Evolutionary conservation across 2,888 invertebrate genomes (phyloP), one percentile per base, ranked within the genome.

Genomic region (Campaea margaritaria): DNA sequence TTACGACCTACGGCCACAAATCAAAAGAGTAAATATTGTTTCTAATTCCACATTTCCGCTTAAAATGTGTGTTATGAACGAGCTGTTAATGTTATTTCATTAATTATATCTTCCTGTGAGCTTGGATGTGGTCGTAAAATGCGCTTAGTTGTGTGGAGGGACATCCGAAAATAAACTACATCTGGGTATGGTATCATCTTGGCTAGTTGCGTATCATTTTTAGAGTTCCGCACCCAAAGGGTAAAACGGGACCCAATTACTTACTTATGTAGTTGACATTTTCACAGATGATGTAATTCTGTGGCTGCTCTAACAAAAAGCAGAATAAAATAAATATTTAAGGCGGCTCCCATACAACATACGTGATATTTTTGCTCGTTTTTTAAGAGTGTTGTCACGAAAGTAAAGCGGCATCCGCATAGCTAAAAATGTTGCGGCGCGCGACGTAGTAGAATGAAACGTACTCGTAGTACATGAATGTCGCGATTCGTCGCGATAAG

Each of bases 31-130:
- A 69, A 75, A 76, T 70, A 75, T 76, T 71, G 74, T 80, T 76
- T 73, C 72, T 78, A 80, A 80, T 82, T 74, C 70, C 73, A 78
- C 75, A 72, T 84, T 85, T 89, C 86, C 86, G 82, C 73, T 83
- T 69, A 72, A 79, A 56, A 78, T 74, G 69, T 71, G 69, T 76
- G 76, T 82, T 79, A 84, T 79, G 78, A 82, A 86, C 77, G 82
- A 79, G 71, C 78, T 83, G 85, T 85, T 87, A 84, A 88, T 86
- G 83, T 83, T 82, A 73, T 81, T 79, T 75, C 80, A 85, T 89
- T 91, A 87, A 85, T 88, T 83, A 89, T 83, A 82, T 75, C 88
- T 88, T 89, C 89, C 89, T 90, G 88, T 79, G 75, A 77, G 78
- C 68, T 73, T 78, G 70, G 54, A 54, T 21, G 44, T 16, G 36